A percentile compares a stretch with the other conserved stretches of the same genome.
phyloP scores from a whole-genome alignment of 2,888 invertebrate species.

The Chymomyza procnemis region DNA sequence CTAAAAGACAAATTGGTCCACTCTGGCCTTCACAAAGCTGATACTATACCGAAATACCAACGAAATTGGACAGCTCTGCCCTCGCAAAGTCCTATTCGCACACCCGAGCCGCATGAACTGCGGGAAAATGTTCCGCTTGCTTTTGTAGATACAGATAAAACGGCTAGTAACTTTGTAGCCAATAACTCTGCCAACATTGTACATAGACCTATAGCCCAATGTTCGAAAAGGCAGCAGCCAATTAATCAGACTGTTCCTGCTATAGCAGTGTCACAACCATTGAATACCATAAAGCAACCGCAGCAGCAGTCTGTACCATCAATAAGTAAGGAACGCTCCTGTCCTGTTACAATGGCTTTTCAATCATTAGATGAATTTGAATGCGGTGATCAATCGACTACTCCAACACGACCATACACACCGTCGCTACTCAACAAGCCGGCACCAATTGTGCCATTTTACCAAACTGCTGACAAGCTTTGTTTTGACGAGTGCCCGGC shows the following conservation, averaged over 20 bases:
- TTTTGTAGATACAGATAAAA: slow-evolving; percentile 76
- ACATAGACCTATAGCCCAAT: slow-evolving; percentile 66
- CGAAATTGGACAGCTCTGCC: slow-evolving; percentile 82
- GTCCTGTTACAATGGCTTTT: slow-evolving; percentile 82
- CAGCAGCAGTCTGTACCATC: slow-evolving; percentile 70
- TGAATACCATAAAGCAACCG: slow-evolving; percentile 34
- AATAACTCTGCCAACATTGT: slow-evolving; percentile 42
- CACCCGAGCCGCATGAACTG: slow-evolving; percentile 81
- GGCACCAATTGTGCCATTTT: slow-evolving; percentile 87
- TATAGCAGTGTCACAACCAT: slow-evolving; percentile 19
- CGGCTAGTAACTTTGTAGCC: slow-evolving; percentile 32
- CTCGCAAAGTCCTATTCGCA: slow-evolving; percentile 81
- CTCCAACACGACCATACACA: slow-evolving; percentile 81
- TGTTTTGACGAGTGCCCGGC: slow-evolving; percentile 84
- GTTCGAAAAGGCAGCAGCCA: slow-evolving; percentile 21
- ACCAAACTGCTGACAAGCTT: slow-evolving; percentile 85
- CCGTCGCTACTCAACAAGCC: slow-evolving; percentile 86
- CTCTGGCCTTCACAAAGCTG: slow-evolving; percentile 82
- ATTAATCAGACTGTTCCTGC: neutral
- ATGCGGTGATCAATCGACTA: slow-evolving; percentile 73
- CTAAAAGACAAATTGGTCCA: slow-evolving; percentile 74
- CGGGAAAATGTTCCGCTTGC: slow-evolving; percentile 79
- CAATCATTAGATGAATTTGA: slow-evolving; percentile 83
- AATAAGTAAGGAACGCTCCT: slow-evolving; percentile 79
- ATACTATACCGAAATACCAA: slow-evolving; percentile 83